Conservation (phyloP, 1,140 invertebrate species). For the Atta texana region DNA sequence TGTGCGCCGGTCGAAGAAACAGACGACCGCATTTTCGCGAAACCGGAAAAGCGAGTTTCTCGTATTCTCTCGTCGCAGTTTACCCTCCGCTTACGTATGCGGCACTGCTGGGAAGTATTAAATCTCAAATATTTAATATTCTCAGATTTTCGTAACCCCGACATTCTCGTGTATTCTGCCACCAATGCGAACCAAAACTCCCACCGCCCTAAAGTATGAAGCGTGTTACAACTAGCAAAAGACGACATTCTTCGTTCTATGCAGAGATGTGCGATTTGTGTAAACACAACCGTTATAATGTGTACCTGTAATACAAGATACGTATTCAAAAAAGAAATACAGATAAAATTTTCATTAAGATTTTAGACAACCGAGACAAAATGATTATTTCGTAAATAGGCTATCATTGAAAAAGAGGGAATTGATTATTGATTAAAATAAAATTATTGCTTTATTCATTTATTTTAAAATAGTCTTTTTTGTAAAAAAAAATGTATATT, state of each 20-base stretch:
- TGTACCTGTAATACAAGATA: conserved; percentile 26
- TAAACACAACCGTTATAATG: conserved; percentile 30
- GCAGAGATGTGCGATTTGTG: conserved; percentile 11
- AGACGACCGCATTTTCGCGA: conserved; percentile 53
- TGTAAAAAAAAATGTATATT: not conserved
- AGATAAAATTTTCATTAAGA: not conserved
- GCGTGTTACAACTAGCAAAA: conserved; percentile 44
- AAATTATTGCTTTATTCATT: not conserved
- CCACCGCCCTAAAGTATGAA: not conserved
- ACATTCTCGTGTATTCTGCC: conserved; percentile 4
- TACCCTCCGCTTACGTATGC: conserved; percentile 60
- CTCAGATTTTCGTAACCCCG: conserved; percentile 65
- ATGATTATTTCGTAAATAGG: not conserved
- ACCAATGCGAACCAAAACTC: not conserved
- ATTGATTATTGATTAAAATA: conserved; percentile 4
- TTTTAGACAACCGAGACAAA: not conserved
- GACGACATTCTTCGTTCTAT: conserved; percentile 7
- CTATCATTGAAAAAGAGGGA: not conserved
- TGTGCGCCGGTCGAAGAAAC: conserved; percentile 50
- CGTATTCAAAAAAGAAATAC: conserved; percentile 2
- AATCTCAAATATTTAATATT: conserved; percentile 81
- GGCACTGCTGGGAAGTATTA: conserved; percentile 66
- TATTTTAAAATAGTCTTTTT: not conserved
- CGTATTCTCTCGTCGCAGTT: not conserved
- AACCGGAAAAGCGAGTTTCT: conserved; percentile 22